A percentile compares a stretch with the other conserved stretches of the same genome.
Conservation (phyloP, 2,113 vertebrate species). For the Macheiramphus alcinus region DNA sequence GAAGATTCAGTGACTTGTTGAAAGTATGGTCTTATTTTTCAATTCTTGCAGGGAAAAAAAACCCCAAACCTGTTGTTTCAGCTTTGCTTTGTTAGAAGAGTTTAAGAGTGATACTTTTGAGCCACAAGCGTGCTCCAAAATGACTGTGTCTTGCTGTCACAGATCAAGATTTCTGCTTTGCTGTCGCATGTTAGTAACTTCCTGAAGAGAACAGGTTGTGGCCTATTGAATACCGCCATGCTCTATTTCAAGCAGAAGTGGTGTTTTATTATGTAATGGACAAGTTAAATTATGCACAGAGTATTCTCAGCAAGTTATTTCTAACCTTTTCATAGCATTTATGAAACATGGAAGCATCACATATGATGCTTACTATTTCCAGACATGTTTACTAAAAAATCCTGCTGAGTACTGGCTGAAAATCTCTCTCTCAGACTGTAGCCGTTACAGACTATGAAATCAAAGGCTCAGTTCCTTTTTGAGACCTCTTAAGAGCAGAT, state of each 20-base stretch:
- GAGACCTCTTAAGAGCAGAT: background rate
- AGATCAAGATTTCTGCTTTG: background rate
- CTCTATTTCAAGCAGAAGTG: background rate
- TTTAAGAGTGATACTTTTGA: background rate
- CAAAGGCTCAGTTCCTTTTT: background rate
- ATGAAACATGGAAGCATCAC: background rate
- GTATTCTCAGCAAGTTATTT: background rate
- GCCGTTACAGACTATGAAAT: background rate
- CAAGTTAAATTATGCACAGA: background rate
- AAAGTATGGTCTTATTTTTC: background rate
- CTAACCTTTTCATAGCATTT: background rate
- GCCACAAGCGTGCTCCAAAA: background rate
- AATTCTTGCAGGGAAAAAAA: background rate
- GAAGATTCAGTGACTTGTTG: background rate
- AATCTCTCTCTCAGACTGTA: background rate
- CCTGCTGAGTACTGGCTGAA: background rate
- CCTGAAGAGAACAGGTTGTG: background rate
- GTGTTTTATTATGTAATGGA: background rate
- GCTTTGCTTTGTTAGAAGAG: background rate
- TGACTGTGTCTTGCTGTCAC: background rate
- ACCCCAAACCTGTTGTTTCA: background rate
- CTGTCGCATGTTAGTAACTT: fast-evolving
- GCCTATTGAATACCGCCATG: background rate
- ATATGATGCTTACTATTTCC: background rate
- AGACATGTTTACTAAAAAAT: background rate